Base-by-base conservation (phyloP, 2,888 invertebrate genomes). In the Cyrtodaria siliqua region DNA sequence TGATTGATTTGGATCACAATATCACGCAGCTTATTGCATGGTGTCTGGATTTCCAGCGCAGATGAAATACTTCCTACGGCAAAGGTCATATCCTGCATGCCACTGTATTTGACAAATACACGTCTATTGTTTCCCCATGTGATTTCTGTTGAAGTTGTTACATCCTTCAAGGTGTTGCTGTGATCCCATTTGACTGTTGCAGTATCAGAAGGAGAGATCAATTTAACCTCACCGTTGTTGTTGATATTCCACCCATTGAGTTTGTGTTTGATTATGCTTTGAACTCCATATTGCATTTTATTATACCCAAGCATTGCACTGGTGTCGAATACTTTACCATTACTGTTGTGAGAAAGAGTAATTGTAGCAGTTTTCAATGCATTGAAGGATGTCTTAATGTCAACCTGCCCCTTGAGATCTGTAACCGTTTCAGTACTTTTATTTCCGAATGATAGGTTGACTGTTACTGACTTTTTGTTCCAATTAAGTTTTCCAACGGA, bases 111-210 rank as follows among this genome's bases (percentile, higher is more conserved):
- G 9, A 81, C 47, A 14, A 64, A 67, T 18, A 76, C 61, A 18
- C 62, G 67, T 20, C 74, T 68, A 18, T 80, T 77, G 16, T 55
- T 68, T 8, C 68, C 81, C 70, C 81, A 82, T 4, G 75, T 72
- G 2, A 79, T 70, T 24, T 78, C 80, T 0, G 84, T 23, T 14
- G 61, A 50, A 2, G 86, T 70, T 29, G 60, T 70, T 24, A 87
- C 68, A 52, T 82, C 71, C 20, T 62, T 68, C 0, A 56, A 52
- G 8, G 83, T 73, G 60, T 79, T 82, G 9, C 60, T 64, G 66
- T 88, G 88, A 50, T 80, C 55, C 90, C 90, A 89, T 4, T 40
- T 78, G 9, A 83, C 66, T 29, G 52, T 62, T 9, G 86, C 27
- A 6, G 55, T 66, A n/a, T 78, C 71, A 40, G 70, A 55, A 59